Evolutionary conservation across 2,888 invertebrate species (phyloP).

Genomic region (Agriotes lineatus): DNA sequence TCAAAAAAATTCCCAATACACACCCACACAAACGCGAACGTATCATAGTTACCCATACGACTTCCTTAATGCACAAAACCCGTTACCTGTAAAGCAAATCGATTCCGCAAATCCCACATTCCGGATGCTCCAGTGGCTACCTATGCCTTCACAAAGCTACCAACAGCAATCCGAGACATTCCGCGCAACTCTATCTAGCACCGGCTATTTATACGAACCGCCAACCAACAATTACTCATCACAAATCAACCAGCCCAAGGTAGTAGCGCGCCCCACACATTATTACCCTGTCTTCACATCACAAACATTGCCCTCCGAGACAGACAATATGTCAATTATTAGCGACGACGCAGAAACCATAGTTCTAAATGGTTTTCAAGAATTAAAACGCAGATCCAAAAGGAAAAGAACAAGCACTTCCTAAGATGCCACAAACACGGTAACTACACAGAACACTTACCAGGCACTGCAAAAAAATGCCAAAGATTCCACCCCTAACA

Average conservation of each 20-base stretch:
- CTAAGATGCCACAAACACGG: too few relatives aligned
- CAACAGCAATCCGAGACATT: too few relatives aligned
- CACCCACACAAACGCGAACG: too few relatives aligned
- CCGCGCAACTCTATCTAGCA: background rate
- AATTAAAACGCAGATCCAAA: background rate
- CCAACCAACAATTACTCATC: too few relatives aligned
- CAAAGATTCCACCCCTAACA: background rate
- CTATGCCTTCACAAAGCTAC: background rate
- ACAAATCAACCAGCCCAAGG: too few relatives aligned
- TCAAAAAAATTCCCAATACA: too few relatives aligned
- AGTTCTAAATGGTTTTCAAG: background rate
- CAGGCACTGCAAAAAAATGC: background rate
- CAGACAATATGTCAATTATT: background rate
- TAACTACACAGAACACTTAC: background rate
- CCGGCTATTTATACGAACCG: too few relatives aligned
- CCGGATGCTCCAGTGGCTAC: background rate
- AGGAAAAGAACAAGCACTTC: background rate
- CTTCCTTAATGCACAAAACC: conserved; percentile 1
- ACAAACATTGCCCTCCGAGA: background rate
- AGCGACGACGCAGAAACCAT: too few relatives aligned
- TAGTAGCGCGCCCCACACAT: background rate
- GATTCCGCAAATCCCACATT: conserved; percentile 1
- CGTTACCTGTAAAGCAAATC: background rate
- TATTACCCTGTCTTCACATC: background rate
- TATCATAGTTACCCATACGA: background rate